A percentile compares a stretch with the other conserved stretches of the same genome.
Evolutionary conservation across 2,113 vertebrate species (phyloP).

Genomic region (Vombatus ursinus): DNA sequence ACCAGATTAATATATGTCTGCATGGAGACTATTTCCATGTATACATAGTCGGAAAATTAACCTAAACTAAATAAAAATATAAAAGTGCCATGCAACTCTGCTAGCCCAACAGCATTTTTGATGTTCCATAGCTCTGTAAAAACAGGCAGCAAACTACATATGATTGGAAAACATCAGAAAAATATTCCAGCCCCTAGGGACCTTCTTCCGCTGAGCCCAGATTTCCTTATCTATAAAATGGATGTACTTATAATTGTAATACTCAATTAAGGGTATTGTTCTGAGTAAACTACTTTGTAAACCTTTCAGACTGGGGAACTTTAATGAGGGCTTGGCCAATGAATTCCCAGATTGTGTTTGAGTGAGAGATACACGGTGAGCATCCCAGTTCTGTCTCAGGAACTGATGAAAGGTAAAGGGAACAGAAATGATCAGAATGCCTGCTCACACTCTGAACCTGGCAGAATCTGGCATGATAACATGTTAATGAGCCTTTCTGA

Average conservation of each 20-base stretch:
- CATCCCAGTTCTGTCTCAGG: not conserved
- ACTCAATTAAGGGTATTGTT: not conserved
- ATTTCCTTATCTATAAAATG: not conserved
- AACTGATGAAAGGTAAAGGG: not conserved
- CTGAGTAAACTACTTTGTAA: not conserved
- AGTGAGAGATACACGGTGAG: not conserved
- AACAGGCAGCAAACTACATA: constrained; percentile 15
- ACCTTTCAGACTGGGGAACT: not conserved
- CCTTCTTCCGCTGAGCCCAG: not conserved
- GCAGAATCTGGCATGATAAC: too few species aligned
- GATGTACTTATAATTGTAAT: not conserved
- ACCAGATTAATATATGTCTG: constrained; percentile 13
- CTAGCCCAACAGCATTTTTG: constrained; percentile 16
- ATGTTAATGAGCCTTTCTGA: too few species aligned
- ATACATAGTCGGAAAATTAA: constrained; percentile 43
- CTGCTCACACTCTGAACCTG: not conserved
- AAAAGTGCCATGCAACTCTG: not conserved
- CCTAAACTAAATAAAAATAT: constrained; percentile 41
- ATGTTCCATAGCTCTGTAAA: not conserved
- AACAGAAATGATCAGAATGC: not conserved
- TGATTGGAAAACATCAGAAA: not conserved
- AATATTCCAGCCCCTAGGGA: not conserved
- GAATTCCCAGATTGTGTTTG: not conserved
- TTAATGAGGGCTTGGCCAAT: not conserved
- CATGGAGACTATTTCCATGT: constrained; percentile 32